phyloP scores from a whole-genome alignment of 1,140 invertebrate species.

The Drosophila melanogaster region DNA sequence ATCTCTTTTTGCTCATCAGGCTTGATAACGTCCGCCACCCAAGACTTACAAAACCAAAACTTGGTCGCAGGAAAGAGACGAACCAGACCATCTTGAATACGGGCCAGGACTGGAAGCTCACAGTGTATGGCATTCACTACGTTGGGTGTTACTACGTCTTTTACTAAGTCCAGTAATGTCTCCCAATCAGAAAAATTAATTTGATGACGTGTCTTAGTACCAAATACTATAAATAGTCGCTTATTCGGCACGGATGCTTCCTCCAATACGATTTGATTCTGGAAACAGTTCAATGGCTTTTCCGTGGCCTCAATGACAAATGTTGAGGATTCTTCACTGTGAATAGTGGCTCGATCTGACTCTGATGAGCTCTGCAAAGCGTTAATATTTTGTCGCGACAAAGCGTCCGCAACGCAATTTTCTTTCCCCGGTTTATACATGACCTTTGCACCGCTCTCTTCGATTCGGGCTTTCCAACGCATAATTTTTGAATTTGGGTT shows the following conservation, averaged over 20 bases:
- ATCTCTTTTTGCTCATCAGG: neutral
- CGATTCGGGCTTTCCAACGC: constrained; percentile 2
- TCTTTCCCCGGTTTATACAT: constrained; percentile 65
- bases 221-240: constrained; percentile 11
- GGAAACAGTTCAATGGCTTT: too few species aligned
- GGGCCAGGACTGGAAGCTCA: neutral
- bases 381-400: constrained; percentile 28
- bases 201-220: neutral
- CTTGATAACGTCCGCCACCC: neutral
- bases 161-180: neutral
- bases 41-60: neutral
- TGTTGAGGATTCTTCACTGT: constrained; percentile 7
- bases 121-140: constrained; percentile 1
- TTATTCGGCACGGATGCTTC: constrained; percentile 6
- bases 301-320: too few species aligned
- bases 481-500: neutral
- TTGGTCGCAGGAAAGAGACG: neutral
- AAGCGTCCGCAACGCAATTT: constrained; percentile 75
- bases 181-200: neutral
- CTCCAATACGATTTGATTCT: too few species aligned
- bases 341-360: neutral
- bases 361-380: constrained; percentile 8
- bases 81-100: neutral
- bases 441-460: neutral
- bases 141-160: constrained; percentile 1